These are phyloP conservation scores for Tylochromis polylepis DNA, from an alignment of 2,113 vertebrate species.

Conservation along the genomic window DNA sequence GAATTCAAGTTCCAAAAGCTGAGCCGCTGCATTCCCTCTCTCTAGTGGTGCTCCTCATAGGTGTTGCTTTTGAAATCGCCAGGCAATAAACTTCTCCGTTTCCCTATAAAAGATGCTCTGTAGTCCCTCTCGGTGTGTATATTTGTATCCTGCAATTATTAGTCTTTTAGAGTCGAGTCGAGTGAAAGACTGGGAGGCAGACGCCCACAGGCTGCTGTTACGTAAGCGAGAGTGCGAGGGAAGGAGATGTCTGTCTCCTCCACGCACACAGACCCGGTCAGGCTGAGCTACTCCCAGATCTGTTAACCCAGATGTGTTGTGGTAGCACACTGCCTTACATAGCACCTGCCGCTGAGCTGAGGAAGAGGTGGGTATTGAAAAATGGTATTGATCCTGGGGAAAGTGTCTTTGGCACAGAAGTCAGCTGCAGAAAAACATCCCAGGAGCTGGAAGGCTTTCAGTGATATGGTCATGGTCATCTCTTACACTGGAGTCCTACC, in stretches of 20 bases:
- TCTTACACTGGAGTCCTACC: background rate
- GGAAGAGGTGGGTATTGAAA: background rate
- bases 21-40: background rate
- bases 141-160: background rate
- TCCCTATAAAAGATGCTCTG: background rate
- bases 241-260: conserved; percentile 40
- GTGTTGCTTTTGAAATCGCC: background rate
- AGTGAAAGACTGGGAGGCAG: background rate
- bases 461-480: conserved; percentile 20
- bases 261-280: conserved; percentile 27
- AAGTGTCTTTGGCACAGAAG: background rate
- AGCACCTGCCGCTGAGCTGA: background rate
- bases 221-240: conserved; percentile 11
- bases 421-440: background rate
- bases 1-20: accelerated
- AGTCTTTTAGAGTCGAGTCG: background rate
- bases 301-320: conserved; percentile 61
- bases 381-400: background rate
- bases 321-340: conserved; percentile 62
- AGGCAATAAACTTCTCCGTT: conserved; percentile 9
- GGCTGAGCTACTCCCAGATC: conserved; percentile 36
- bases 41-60: background rate
- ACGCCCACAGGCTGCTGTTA: conserved; percentile 32
- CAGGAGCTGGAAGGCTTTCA: background rate
- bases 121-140: background rate